Conservation (phyloP, 1,140 invertebrate species). For the Coenobita brevimanus region DNA sequence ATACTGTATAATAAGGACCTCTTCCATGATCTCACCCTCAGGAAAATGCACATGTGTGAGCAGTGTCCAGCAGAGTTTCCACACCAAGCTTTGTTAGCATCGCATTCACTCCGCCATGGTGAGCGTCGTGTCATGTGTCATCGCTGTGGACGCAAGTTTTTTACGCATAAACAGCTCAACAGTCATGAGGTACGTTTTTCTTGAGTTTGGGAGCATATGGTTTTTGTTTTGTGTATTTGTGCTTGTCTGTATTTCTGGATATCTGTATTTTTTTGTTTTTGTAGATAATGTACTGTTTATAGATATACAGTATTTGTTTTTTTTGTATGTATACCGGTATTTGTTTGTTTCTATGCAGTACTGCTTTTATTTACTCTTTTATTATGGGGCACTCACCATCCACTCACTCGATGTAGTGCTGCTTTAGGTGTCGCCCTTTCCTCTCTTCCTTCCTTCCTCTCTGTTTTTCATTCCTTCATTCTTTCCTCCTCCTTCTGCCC, state of each 20-base stretch:
- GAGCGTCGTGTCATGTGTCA: constrained; percentile 49
- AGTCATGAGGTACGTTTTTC: constrained; percentile 35
- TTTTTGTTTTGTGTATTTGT: neutral
- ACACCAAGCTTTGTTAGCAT: constrained; percentile 30
- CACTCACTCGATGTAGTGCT: too few relatives aligned
- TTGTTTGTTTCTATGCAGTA: neutral
- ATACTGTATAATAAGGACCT: too few relatives aligned
- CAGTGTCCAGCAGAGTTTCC: constrained; percentile 34
- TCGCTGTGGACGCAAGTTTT: constrained; percentile 50
- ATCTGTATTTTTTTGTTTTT: neutral
- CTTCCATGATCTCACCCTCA: neutral
- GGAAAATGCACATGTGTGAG: constrained; percentile 23
- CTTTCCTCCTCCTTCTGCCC: too few relatives aligned
- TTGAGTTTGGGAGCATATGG: too few relatives aligned
- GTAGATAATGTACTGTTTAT: neutral
- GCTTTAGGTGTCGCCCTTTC: too few relatives aligned
- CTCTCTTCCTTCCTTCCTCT: too few relatives aligned
- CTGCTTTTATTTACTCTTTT: too few relatives aligned
- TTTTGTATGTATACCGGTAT: neutral
- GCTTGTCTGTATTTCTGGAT: neutral
- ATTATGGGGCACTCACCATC: too few relatives aligned
- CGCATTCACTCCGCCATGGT: constrained; percentile 43
- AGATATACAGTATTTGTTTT: too few relatives aligned
- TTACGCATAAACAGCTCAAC: constrained; percentile 52
- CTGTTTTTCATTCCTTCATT: too few relatives aligned